Conservation (phyloP, 2,797 vertebrate genomes). For the Odontamblyopus lacepedii region DNA sequence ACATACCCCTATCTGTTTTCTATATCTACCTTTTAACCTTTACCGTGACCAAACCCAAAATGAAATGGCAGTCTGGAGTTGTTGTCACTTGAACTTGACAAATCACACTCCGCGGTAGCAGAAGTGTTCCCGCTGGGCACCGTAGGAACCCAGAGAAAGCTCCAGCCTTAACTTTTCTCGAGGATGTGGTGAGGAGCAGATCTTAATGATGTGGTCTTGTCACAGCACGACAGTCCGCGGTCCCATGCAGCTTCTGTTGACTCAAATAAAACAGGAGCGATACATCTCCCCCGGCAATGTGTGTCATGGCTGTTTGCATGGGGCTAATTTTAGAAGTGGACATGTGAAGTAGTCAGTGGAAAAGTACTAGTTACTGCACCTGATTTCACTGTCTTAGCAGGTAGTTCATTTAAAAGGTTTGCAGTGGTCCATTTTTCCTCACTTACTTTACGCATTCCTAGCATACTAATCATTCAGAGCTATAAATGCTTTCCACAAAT, state of each 20-base stretch:
- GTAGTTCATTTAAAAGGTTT: too few relatives aligned
- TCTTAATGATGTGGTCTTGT: constrained; percentile 47
- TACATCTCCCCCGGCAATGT: constrained; percentile 13
- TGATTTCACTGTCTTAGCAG: too few relatives aligned
- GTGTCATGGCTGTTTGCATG: background rate
- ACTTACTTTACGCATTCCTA: too few relatives aligned
- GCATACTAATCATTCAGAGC: too few relatives aligned
- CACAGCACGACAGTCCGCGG: constrained; percentile 34
- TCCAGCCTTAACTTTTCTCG: constrained; percentile 35
- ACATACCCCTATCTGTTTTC: background rate
- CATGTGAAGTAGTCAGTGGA: background rate
- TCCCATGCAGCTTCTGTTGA: constrained; percentile 33
- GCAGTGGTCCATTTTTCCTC: too few relatives aligned
- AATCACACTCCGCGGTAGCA: background rate
- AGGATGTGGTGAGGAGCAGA: constrained; percentile 22
- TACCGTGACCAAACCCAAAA: constrained; percentile 13
- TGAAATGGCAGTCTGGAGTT: constrained; percentile 19
- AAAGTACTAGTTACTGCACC: background rate
- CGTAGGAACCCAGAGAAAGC: constrained; percentile 29
- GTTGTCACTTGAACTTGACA: constrained; percentile 32
- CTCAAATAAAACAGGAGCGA: constrained; percentile 32
- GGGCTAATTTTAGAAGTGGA: background rate
- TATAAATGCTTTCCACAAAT: too few relatives aligned
- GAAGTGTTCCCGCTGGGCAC: constrained; percentile 27
- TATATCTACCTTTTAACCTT: background rate